Conservation (phyloP, 2,113 vertebrate genomes). For the Hypocryptadius cinnamomeus region DNA sequence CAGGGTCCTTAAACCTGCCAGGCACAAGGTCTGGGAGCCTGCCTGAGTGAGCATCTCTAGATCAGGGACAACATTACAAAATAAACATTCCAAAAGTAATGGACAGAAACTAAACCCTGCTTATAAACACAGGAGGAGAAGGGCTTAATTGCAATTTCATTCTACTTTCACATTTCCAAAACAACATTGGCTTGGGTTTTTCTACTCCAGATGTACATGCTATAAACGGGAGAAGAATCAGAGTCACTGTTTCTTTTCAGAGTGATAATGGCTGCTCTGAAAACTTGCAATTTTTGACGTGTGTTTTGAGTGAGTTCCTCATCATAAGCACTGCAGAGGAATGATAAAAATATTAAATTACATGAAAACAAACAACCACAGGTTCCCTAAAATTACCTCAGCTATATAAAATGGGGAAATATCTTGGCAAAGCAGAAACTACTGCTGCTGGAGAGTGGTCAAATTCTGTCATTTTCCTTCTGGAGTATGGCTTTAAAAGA, state of each 20-base stretch:
- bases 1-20: not conserved
- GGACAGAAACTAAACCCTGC: not conserved
- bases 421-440: conserved; percentile 44
- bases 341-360: not conserved
- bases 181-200: not conserved
- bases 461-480: conserved; percentile 65
- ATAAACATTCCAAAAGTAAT: not conserved
- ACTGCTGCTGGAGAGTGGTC: conserved; percentile 57
- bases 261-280: not conserved
- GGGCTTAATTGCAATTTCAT: not conserved
- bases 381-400: conserved; percentile 36
- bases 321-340: not conserved
- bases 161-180: conserved; percentile 15
- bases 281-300: not conserved
- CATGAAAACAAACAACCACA: conserved; percentile 26
- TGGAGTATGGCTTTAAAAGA: conserved; percentile 37
- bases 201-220: conserved; percentile 32
- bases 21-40: not conserved
- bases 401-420: conserved; percentile 19
- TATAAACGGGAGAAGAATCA: not conserved
- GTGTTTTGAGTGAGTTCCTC: not conserved
- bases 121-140: not conserved
- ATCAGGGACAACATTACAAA: not conserved
- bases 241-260: not conserved
- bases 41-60: not conserved